Base-by-base conservation (phyloP, 2,797 vertebrate genomes). In the Mycteria americana region DNA sequence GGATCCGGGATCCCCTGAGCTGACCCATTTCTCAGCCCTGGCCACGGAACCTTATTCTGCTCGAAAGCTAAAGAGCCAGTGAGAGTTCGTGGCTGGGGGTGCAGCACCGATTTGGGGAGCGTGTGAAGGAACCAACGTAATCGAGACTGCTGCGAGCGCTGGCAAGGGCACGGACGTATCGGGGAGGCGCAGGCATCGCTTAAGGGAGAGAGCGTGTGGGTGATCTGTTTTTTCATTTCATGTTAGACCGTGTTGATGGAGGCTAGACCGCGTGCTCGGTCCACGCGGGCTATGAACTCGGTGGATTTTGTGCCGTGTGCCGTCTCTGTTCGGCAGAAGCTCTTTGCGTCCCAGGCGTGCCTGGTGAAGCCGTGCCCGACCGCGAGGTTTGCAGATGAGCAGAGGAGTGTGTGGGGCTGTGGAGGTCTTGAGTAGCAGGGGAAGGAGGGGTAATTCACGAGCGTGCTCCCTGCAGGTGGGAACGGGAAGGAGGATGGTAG, bases 191-290 rank as follows among this genome's bases (percentile, higher is more conserved):
- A 10, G 30, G 69, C 8, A 1, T 41, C 1, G 3, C 18, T 18
- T 22, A 5, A 25, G 45, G 53, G 39, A 41, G 16, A 25, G 65
- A 9, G 21, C 3, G 1, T 8, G 0, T 17, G 37, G 19, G 24
- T 41, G 41, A 11, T 35, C 46, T 53, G 0, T 4, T 21, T 51
- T 59, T 27, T 56, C 28, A 2, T 73, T 28, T 50, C 35, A 7
- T 4, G 0, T 45, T 31, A 21, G 33, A 1, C 28, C n/a, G 1
- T 19, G 19, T 31, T 67, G 18, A 0, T 1, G n/a, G 33, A 35
- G 60, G 60, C 30, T 30, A 9, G 24, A 4, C 56, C 30, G 39
- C 1, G 0, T 21, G 50, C 33, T 50, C 4, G 1, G 41, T 17
- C 62, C 50, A 4, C 0, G 11, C 35, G 27, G 28, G 14, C 53